Percentiles rank a stretch among this genome's conserved stretches.
Conservation (phyloP, 2,113 vertebrate genomes). For the Myrmecophaga tridactyla region DNA sequence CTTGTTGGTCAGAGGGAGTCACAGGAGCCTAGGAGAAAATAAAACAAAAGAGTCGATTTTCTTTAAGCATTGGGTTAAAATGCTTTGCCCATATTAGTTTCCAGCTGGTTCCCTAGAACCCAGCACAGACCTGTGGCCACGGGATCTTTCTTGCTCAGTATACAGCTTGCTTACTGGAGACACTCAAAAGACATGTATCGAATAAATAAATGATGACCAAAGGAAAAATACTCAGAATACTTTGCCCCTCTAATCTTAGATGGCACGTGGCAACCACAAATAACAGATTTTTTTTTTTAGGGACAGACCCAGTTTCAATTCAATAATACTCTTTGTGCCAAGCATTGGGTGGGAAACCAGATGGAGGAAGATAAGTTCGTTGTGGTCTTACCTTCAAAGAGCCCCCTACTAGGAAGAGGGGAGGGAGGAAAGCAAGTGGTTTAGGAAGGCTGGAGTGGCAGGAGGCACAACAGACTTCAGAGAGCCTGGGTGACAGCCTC, state of each 20-base stretch:
- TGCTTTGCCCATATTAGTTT: not conserved
- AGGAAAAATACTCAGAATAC: not conserved
- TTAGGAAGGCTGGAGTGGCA: not conserved
- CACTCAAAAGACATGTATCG: not conserved
- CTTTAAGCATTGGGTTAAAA: not conserved
- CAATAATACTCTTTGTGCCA: fast-evolving
- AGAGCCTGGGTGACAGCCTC: not conserved
- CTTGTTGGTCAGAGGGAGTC: not conserved
- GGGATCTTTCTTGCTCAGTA: fast-evolving
- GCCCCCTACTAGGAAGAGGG: not conserved
- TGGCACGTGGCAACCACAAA: not conserved
- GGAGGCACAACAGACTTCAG: not conserved
- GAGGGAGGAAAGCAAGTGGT: fast-evolving
- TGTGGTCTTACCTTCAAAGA: not conserved
- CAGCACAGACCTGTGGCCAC: not conserved
- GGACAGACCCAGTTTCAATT: not conserved
- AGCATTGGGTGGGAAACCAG: not conserved
- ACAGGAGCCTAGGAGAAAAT: not conserved
- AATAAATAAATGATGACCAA: not conserved
- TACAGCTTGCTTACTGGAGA: not conserved
- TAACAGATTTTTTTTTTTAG: not conserved
- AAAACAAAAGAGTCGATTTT: not conserved
- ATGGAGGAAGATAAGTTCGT: not conserved
- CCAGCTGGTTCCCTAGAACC: not conserved
- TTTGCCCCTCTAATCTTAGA: not conserved